Base-by-base conservation (phyloP, 2,888 invertebrate species). In the Drosophila subsilvestris region DNA sequence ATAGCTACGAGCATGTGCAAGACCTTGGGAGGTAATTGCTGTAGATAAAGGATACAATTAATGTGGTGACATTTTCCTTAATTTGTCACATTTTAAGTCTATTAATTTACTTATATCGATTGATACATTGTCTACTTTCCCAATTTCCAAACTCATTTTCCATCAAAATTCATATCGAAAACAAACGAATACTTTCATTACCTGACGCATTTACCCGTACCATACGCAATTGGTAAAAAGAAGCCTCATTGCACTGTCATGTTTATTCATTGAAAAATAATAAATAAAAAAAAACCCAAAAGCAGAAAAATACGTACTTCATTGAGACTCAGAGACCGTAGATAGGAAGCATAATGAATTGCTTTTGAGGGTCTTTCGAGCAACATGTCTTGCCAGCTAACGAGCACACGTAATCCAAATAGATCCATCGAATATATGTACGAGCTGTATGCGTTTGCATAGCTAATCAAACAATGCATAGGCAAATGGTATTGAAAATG, bases 361-460 rank as follows among this genome's bases (percentile, higher is more conserved):
- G 53, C 59, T 66, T 14, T 14, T 37, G 37, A 37, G 37, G 37
- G 37, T 37, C 37, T 37, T 27, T 27, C 27, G 27, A 57, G 53
- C 49, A 56, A 56, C 49, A 55, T 58, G 53, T 61, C 49, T 32
- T 54, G 32, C 12, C 32, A 8, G 47, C 12, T 42, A 22, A 49
- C 58, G 57, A 71, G 12, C 75, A 86, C 75, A 77, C 66, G 84
- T 61, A 75, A 63, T 73, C 66, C 70, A 80, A 67, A 68, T 54
- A 83, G 78, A 63, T 71, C 66, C 68, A 83, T 71, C 63, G 57
- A 86, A 55, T 49, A 53, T 51, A 55, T 49, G 50, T 51, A 61
- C 25, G 37, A 25, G 32, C 22, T 6, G 14, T 1, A 20, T 14
- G 25, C 17, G 45, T 59, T 29, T 50, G 32, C 50, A 44, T 63